Base-by-base conservation (phyloP, 2,113 vertebrate species). In the Sterrhoptilus dennistouni region DNA sequence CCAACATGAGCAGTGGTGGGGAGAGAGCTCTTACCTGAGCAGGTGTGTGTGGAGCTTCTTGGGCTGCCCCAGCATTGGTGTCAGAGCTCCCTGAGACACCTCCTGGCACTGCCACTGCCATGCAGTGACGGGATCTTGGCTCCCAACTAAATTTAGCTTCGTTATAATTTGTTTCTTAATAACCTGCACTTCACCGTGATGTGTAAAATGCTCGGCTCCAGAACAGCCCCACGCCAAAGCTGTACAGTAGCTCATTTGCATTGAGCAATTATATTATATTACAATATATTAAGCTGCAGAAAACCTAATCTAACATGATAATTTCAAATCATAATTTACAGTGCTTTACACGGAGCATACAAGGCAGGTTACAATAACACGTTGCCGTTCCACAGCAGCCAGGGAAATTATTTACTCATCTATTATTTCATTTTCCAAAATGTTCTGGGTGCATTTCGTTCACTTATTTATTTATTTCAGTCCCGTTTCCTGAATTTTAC, bases 201-300 rank as follows among this genome's bases (percentile, higher is more conserved):
- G 97, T 96, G 96, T 88, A 96, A 98, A 98, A 97, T 59, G 95
- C 97, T 97, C 91, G 83, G 97, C 97, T 98, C 96, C 96, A 61
- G 98, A 98, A 31, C 95, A 96, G 96, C 95, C 97, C 96, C 85
- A 81, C 82, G 95, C 93, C 95, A 97, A 92, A 97, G 94, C 95
- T 93, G 96, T 94, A 91, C 94, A 86, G 89, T 47, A 76, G 60
- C 97, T 98, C 95, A 98, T 98, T 98, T 98, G 97, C 97, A 97
- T 98, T 93, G 97, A 97, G 95, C 97, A 98, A 98, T 98, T 98
- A 98, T 97, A 95, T 97, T 98, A 94, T 83, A 97, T 96, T 97
- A 97, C 86, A 95, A 96, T 97, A 97, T 97, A 98, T 97, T 98
- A 98, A 97, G 97, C 96, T 94, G 76, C 87, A 97, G 95, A 97